Base-by-base conservation (phyloP, 2,113 vertebrate genomes). In the Camelus dromedarius region DNA sequence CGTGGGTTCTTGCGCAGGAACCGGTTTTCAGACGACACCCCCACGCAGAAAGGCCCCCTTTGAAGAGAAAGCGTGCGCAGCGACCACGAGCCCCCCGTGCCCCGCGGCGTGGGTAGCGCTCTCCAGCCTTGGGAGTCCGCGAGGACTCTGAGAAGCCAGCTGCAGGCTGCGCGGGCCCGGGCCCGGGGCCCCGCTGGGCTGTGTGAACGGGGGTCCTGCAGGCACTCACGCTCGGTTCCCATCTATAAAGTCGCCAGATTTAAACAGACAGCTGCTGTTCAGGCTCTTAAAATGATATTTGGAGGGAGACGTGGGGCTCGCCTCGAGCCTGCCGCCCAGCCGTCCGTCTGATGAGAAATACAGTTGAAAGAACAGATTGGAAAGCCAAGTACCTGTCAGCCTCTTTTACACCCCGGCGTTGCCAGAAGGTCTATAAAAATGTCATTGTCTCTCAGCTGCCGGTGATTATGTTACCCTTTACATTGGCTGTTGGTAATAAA, bases 361-460 rank as follows among this genome's bases (percentile, higher is more conserved):
- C 76, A 95, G 96, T 92, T 15, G 50, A 97, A 91, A 96, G 95
- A 76, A 86, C 91, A 96, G 91, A 22, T 72, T 52, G 80, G 70
- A 93, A 77, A 98, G 98, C 98, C 98, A 98, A 98, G 73, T 97
- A 92, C 94, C 95, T 97, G 98, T 98, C 98, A 98, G 95, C 84
- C 93, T 97, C 91, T 91, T 97, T 98, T 97, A 97, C 96, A 64
- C 80, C 58, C 69, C 96, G 89, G 93, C 32, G 96, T 94, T 98
- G 98, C 98, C 98, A 98, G 98, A 98, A 98, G 98, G 97, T 96
- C 98, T 97, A 99, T 98, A 98, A 99, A 99, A 98, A 98, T 96
- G 98, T 98, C 98, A 97, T 98, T 98, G 98, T 98, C 97, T 98
- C 98, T 98, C 98, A 98, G 98, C 98, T 98, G 98, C 98, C 95